phyloP scores from a whole-genome alignment of 2,888 invertebrate genomes.

The Caenorhabditis sp. region DNA sequence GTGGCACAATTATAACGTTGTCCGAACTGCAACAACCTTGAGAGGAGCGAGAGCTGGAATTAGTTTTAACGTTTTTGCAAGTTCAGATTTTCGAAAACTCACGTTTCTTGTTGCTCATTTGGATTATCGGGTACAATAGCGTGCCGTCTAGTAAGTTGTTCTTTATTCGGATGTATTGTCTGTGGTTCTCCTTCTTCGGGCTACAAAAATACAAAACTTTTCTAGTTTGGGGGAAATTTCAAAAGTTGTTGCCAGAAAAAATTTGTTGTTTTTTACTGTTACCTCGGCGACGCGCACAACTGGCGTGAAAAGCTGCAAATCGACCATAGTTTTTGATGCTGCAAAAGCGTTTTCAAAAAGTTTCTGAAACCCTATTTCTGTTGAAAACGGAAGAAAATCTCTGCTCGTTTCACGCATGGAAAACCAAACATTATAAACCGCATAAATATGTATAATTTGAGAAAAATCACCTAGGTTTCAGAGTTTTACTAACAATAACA shows the following conservation, averaged over 20 bases:
- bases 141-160: slow-evolving; percentile 65
- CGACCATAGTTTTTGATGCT: slow-evolving; percentile 22
- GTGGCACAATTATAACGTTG: slow-evolving; percentile 70
- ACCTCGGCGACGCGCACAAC: slow-evolving; percentile 29
- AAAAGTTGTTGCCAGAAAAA: too few species aligned
- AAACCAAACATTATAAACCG: too few species aligned
- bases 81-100: too few species aligned
- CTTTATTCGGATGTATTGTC: slow-evolving; percentile 66
- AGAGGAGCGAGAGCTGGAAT: slow-evolving; percentile 5
- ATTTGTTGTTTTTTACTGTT: too few species aligned
- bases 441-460: too few species aligned
- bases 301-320: slow-evolving; percentile 38
- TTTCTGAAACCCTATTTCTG: too few species aligned
- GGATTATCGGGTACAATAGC: slow-evolving; percentile 63
- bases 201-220: slow-evolving; percentile 24
- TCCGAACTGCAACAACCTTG: slow-evolving; percentile 58
- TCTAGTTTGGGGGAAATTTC: too few species aligned
- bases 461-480: too few species aligned
- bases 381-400: too few species aligned
- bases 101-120: slow-evolving; percentile 26
- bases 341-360: too few species aligned
- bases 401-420: too few species aligned
- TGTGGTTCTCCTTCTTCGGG: slow-evolving; percentile 60
- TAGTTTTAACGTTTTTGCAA: too few species aligned
- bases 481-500: not conserved